Evolutionary conservation across 2,113 vertebrate genomes (phyloP).

Genomic region (Aix galericulata): DNA sequence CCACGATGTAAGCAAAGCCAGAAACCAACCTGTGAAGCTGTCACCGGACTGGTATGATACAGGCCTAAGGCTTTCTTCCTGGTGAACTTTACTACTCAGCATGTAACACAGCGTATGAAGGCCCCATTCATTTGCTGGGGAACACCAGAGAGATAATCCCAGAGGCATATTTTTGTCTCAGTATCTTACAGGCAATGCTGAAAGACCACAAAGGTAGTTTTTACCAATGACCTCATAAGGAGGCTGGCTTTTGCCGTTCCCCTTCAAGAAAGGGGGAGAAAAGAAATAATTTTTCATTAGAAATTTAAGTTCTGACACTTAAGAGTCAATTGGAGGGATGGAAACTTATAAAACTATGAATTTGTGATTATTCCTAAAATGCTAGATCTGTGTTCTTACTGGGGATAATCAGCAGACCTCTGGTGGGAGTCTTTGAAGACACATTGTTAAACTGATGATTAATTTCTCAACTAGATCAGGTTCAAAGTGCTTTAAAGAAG

Average conservation of each 20-base stretch:
- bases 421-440: neutral
- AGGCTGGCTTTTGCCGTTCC: neutral
- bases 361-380: neutral
- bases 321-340: neutral
- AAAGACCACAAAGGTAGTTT: neutral
- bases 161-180: neutral
- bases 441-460: neutral
- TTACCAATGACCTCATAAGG: neutral
- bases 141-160: neutral
- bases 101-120: neutral
- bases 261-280: neutral
- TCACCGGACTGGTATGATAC: constrained; percentile 61
- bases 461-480: neutral
- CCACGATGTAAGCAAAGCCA: constrained; percentile 17
- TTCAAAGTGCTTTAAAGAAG: neutral
- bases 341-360: neutral
- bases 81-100: neutral
- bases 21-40: constrained; percentile 59
- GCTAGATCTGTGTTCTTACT: neutral
- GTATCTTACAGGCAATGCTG: neutral
- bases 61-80: neutral
- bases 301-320: neutral
- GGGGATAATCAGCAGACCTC: neutral
- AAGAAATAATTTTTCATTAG: neutral
- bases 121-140: neutral